Conservation (phyloP, 2,888 invertebrate genomes). For the Sclerodermus sp. region DNA sequence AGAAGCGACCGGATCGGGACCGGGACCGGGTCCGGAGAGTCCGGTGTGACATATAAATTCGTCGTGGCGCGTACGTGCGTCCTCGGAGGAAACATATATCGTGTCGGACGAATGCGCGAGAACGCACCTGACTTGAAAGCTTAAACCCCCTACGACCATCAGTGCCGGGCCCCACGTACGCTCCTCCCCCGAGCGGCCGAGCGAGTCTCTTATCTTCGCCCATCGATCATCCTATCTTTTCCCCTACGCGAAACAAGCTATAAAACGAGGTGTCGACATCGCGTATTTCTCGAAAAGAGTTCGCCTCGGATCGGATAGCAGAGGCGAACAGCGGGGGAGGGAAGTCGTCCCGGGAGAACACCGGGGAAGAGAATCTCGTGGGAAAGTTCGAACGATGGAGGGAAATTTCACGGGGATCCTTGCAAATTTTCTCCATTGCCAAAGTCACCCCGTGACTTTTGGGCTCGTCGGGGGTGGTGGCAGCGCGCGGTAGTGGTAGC, state of each 20-base stretch:
- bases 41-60: slow-evolving; percentile 45
- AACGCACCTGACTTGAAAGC: slow-evolving; percentile 51
- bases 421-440: too few species aligned
- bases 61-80: slow-evolving; percentile 41
- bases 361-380: too few species aligned
- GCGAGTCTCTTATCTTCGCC: slow-evolving; percentile 2
- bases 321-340: background rate
- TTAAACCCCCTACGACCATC: slow-evolving; percentile 28
- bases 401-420: too few species aligned
- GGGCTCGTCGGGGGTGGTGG: too few species aligned
- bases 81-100: slow-evolving; percentile 44
- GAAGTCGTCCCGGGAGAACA: too few species aligned
- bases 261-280: slow-evolving; percentile 30
- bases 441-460: too few species aligned
- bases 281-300: background rate
- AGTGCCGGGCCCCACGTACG: too few species aligned
- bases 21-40: slow-evolving; percentile 21
- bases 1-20: too few species aligned
- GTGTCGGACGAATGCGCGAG: slow-evolving; percentile 37
- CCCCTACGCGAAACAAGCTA: slow-evolving; percentile 16
- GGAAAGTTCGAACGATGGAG: too few species aligned
- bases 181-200: background rate
- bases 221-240: slow-evolving; percentile 30
- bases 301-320: background rate
- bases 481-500: too few species aligned